Base-by-base conservation (phyloP, 2,888 invertebrate species). In the Pollenia labialis region DNA sequence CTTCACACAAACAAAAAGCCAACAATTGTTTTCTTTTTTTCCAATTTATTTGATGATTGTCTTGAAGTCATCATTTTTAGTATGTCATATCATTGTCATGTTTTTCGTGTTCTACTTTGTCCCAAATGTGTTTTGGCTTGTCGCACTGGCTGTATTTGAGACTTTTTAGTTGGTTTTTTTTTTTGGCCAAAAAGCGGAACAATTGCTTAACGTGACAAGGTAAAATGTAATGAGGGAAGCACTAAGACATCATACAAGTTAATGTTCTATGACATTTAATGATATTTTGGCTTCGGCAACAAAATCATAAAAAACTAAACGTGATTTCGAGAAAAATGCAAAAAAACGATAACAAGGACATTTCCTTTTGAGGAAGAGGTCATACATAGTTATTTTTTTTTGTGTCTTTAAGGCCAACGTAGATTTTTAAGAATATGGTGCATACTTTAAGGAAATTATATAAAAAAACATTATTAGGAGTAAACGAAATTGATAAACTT, bases 81-180 rank as follows among this genome's bases (percentile, higher is more conserved):
- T 62, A 54, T 68, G 83, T 71, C 77, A 77, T 72, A 83, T 60
- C 79, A 66, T 69, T 80, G 14, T 75, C 56, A 76, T 80, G 76
- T 66, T 68, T 48, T 72, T 71, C 56, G 52, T 64, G 48, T 71
- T 11, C 48, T n/a, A 16, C 32, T 79, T 75, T 69, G 60, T 82
- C 60, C 68, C 72, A 79, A 84, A 87, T 84, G 81, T 87, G n/a
- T 87, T 87, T 87, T 87, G 84, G 87, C 87, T 87, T 69, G 81
- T 52, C 81, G 74, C 64, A 62, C 74, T 77, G 40, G 7, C 64
- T 74, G 14, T 50, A 68, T 71, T 16, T 44, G 74, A 56, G 56
- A 52, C 56, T 11, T 69, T 76, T 46, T 18, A n/a, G 58, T 68
- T 76, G n/a, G 42, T 50, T 14, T 44, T 48, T 40, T 52, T 16